Base-by-base conservation (phyloP, 2,797 vertebrate genomes). In the Eulemur albifrons region DNA sequence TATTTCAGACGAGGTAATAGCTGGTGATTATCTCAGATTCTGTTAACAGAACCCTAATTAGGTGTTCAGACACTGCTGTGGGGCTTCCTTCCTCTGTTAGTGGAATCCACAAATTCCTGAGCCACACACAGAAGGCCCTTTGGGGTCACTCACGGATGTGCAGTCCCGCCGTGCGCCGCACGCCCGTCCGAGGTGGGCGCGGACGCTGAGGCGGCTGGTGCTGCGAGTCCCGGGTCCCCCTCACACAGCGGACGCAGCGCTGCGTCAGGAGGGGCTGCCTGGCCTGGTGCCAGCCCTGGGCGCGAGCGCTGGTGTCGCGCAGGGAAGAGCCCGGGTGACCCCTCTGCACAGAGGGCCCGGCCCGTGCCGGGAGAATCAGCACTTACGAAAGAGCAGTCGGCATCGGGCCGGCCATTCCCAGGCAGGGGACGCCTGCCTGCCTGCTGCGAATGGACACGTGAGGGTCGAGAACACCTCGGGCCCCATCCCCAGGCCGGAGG, bases 321-420 rank as follows among this genome's bases (percentile, higher is more conserved):
- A 0, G 43, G 45, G 21, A 21, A 18, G 35, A n/a, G 35, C 4
- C 18, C n/a, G 6, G 15, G 21, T 35, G 32, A 48, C 17, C 48
- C 14, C 50, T 38, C 35, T 7, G 13, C n/a, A 15, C 13, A 27
- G 76, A 72, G 25, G 40, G 8, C 15, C 10, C 7, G 0, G 63
- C 40, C 21, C 30, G 2, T 2, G 7, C 75, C 7, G 4, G 76
- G 21, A 4, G 40, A 3, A 12, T 23, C 9, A 2, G 40, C 1
- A 1, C 17, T 4, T 0, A 2, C 11, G 0, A 23, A 8, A n/a
- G n/a, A 21, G 6, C 21, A 5, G 4, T 7, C 75, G 0, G 5
- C 18, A 27, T 21, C 70, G 14, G 12, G 70, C 52, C n/a, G 0
- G 10, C 1, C 9, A 0, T 0, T 8, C 38, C 63, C 48, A 25